Conservation (phyloP, 2,888 invertebrate genomes). For the Candidula unifasciata region DNA sequence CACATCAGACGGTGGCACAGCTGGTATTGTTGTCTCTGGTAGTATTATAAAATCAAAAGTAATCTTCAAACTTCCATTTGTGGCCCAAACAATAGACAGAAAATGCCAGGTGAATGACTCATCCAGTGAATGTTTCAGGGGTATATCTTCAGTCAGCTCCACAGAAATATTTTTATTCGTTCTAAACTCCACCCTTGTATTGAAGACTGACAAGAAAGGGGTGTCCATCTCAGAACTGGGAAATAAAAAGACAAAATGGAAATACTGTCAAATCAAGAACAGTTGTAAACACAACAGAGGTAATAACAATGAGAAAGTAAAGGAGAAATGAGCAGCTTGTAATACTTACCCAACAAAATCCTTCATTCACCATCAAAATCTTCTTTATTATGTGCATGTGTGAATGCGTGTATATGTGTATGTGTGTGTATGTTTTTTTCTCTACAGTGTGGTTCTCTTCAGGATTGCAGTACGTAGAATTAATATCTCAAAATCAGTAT, state of each 20-base stretch:
- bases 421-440: too few relatives aligned
- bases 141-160: background rate
- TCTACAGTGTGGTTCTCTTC: too few relatives aligned
- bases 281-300: background rate
- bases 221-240: conserved; percentile 7
- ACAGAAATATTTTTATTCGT: background rate
- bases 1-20: background rate
- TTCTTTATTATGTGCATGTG: too few relatives aligned
- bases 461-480: too few relatives aligned
- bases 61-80: conserved; percentile 24
- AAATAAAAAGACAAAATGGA: background rate
- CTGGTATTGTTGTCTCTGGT: background rate
- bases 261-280: background rate
- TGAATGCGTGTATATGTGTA: too few relatives aligned
- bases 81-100: conserved; percentile 23
- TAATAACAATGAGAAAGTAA: too few relatives aligned
- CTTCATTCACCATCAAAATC: too few relatives aligned
- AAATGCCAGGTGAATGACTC: conserved; percentile 31
- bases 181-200: conserved; percentile 4
- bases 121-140: conserved; percentile 17
- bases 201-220: conserved; percentile 29
- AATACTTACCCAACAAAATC: too few relatives aligned
- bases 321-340: too few relatives aligned
- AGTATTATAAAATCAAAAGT: background rate
- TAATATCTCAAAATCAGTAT: too few relatives aligned